Percentiles rank a stretch among this genome's conserved stretches.
These are phyloP conservation scores for Carettochelys insculpta DNA, from an alignment of 2,113 vertebrate species.

Conservation along the genomic window DNA sequence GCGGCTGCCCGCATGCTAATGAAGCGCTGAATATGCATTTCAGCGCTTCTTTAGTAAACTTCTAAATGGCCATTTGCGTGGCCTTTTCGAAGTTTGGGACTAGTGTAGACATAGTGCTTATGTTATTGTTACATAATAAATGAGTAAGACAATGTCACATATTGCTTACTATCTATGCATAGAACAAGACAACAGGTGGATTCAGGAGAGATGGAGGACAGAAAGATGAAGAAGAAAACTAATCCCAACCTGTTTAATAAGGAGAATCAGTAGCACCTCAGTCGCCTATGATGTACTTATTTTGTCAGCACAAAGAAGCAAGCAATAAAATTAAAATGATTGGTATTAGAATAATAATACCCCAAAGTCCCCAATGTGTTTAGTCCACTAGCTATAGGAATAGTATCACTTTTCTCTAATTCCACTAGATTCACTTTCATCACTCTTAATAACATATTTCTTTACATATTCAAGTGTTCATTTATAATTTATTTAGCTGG, in stretches of 20 bases:
- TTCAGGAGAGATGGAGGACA: neutral
- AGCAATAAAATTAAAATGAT: neutral
- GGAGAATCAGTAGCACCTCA: neutral
- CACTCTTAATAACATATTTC: neutral
- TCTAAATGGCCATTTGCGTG: no score
- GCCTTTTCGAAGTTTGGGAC: no score
- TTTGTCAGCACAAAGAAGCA: neutral
- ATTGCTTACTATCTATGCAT: neutral
- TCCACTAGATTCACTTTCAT: neutral
- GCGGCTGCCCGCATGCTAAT: no score
- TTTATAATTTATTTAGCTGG: slow-evolving; percentile 53
- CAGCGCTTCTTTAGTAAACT: no score
- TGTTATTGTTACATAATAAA: no score
- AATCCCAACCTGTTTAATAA: neutral
- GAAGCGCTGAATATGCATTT: no score
- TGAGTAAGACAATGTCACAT: neutral
- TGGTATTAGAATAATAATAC: neutral
- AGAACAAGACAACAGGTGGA: neutral
- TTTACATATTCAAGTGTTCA: slow-evolving; percentile 27
- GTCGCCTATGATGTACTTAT: neutral
- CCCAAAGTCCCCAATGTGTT: neutral
- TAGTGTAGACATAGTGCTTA: no score
- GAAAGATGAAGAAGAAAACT: neutral
- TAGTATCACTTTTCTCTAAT: slow-evolving; percentile 4
- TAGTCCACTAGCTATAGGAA: slow-evolving; percentile 1